Evolutionary conservation across 2,888 invertebrate genomes (phyloP), one percentile per base, ranked within the genome.

Genomic region (Prostheceraeus crozeri): DNA sequence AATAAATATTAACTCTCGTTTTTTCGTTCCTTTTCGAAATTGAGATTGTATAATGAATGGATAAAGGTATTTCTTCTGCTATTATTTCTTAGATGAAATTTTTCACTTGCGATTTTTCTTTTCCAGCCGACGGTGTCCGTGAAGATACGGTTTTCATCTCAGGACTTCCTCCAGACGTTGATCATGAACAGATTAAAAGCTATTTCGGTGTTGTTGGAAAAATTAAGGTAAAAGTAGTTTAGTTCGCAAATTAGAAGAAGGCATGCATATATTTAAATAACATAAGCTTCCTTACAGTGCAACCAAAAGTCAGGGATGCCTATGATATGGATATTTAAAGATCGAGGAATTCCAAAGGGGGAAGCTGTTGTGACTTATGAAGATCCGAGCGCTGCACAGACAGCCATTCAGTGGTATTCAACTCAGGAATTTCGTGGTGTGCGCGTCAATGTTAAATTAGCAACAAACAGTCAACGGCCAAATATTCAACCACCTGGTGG

Each of bases 281-380:
- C n/a, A n/a, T n/a, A n/a, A n/a, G n/a, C n/a, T 23, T 25, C 3
- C 4, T 51, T 6, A 14, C 14, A 53, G 53, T 27, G 19, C 6
- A 58, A 58, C 21, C 23, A 51, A 16, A 60, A 60, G 21, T 61
- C 59, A 1, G 56, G 56, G 19, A 60, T 60, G 60, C 60, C 60
- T n/a, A 60, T 60, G 60, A 61, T 60, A 6, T 60, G 60, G 60
- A 60, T 60, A n/a, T 60, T 60, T 30, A 60, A 60, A 46, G 57
- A 60, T 11, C 14, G 36, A 16, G 60, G 60, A 16, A 28, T 60
- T 45, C 60, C 60, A 3, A 60, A 58, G 30, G 60, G 60, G 6
- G 57, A 60, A 16, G 60, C 60, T 3, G 25, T 60, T n/a, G 60
- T 60, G 6, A 60, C 57, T n/a, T 60, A 61, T 31, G 46, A 60